Base-by-base conservation (phyloP, 2,797 vertebrate genomes). In the Enteromius fasciolatus region DNA sequence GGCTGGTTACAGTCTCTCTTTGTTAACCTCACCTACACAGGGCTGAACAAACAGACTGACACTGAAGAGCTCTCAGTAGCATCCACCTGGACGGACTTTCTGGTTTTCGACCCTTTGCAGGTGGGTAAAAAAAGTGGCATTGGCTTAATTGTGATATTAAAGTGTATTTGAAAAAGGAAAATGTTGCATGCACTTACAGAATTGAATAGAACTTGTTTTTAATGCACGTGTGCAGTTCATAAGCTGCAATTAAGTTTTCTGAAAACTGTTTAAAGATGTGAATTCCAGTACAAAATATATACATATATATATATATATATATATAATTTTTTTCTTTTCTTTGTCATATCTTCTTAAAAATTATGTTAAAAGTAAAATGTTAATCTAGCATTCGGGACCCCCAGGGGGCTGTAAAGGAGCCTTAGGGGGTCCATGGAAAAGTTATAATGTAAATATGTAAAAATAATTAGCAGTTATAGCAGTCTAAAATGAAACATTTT, bases 91-190 rank as follows among this genome's bases (percentile, higher is more conserved):
- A 96, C 95, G 95, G 95, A 96, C 94, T 93, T 92, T 94, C 95
- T 94, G 95, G 95, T 90, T 93, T 93, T 91, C 87, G 95, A 96
- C 95, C 94, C 94, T 94, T 95, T 93, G 93, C 94, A 95, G 95
- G 95, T 96, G 88, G 17, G 87, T 84, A 20, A 74, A 84, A 50
- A 11, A 44, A 44, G 10, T n/a, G 20, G n/a, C 3, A 12, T 68
- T 59, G 20, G 18, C 6, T 14, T 70, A 57, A 12, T 46, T 33
- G 76, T 66, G 18, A 9, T 50, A 31, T 54, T 48, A 20, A 46
- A 36, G 36, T 1, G 0, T 33, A 11, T 31, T 59, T 69, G 63
- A 25, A 7, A 31, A 2, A 44, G 6, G 1, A 20, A 36, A 59
- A 28, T 10, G 11, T 59, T 44, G 36, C 33, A 18, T 54, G 36